Conservation (phyloP, 2,113 vertebrate species). For the Salvator merianae region DNA sequence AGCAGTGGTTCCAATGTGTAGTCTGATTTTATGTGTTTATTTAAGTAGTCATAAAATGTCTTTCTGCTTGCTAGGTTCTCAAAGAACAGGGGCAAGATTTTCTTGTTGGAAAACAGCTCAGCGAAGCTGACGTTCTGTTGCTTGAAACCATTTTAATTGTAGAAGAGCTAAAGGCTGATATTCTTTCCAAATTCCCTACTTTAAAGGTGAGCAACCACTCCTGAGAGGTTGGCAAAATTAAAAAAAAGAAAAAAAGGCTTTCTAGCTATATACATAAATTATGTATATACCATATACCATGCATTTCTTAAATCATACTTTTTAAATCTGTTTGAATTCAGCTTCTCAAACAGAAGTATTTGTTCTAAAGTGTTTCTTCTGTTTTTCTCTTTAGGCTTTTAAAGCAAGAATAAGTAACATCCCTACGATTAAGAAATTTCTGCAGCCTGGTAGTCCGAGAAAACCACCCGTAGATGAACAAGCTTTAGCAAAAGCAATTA, state of each 20-base stretch:
- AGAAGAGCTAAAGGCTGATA: slow-evolving; percentile 78
- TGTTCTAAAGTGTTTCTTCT: too few relatives aligned
- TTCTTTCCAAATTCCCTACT: slow-evolving; percentile 77
- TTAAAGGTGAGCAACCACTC: slow-evolving; percentile 59
- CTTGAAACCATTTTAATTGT: slow-evolving; percentile 85
- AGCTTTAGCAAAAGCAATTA: slow-evolving; percentile 55
- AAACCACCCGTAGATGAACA: slow-evolving; percentile 75
- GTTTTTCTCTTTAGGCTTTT: slow-evolving; percentile 79
- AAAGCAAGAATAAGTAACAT: slow-evolving; percentile 80
- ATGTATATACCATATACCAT: too few relatives aligned
- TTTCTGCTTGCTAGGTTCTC: slow-evolving; percentile 74
- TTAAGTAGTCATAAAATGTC: background rate
- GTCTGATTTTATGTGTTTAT: background rate
- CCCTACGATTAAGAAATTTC: slow-evolving; percentile 82
- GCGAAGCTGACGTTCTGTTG: slow-evolving; percentile 85
- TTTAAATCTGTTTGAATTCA: background rate
- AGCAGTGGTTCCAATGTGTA: background rate
- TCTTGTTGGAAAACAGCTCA: slow-evolving; percentile 86
- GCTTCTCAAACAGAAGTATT: background rate
- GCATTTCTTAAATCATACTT: too few relatives aligned
- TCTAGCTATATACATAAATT: too few relatives aligned
- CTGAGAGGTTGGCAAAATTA: background rate
- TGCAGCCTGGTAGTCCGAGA: slow-evolving; percentile 87
- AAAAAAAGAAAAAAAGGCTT: background rate
- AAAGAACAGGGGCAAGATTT: slow-evolving; percentile 74